phyloP scores from a whole-genome alignment of 2,797 vertebrate genomes.

The Cheirogaleus major region DNA sequence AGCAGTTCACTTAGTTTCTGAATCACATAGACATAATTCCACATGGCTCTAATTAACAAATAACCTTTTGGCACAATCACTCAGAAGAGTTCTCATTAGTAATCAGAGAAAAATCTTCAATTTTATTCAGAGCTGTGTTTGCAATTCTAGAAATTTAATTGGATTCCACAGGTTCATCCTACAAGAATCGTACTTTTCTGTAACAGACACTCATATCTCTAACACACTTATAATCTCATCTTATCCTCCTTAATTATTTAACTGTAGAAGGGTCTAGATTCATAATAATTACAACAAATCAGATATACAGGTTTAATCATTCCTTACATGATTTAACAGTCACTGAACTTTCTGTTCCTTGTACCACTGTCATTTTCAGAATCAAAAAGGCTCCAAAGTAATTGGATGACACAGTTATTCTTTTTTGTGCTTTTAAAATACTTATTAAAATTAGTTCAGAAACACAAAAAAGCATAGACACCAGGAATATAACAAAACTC shows the following conservation, averaged over 20 bases:
- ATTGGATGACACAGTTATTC: not conserved
- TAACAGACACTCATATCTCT: not conserved
- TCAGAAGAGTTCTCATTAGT: conserved; percentile 47
- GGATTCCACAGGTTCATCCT: conserved; percentile 19
- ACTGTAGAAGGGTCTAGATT: conserved; percentile 2
- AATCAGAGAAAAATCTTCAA: conserved; percentile 48
- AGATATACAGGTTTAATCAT: not conserved
- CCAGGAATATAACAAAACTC: not conserved
- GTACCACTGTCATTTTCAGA: not conserved
- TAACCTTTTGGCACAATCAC: conserved; percentile 55
- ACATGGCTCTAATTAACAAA: conserved; percentile 61
- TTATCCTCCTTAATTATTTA: conserved; percentile 39
- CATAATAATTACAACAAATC: not conserved
- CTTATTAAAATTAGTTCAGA: not conserved
- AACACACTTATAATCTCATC: not conserved
- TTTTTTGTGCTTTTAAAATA: not conserved
- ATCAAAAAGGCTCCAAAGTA: not conserved
- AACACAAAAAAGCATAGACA: not conserved
- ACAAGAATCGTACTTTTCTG: conserved; percentile 4
- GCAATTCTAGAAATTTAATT: conserved; percentile 54
- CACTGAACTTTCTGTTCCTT: not conserved
- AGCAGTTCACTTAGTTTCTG: not conserved
- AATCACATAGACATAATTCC: conserved; percentile 14
- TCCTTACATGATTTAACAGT: not conserved
- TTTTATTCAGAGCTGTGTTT: conserved; percentile 43